Percentiles rank a stretch among this genome's conserved stretches.
Evolutionary conservation across 2,797 vertebrate genomes (phyloP).

Genomic region (Pelobates cultripes): DNA sequence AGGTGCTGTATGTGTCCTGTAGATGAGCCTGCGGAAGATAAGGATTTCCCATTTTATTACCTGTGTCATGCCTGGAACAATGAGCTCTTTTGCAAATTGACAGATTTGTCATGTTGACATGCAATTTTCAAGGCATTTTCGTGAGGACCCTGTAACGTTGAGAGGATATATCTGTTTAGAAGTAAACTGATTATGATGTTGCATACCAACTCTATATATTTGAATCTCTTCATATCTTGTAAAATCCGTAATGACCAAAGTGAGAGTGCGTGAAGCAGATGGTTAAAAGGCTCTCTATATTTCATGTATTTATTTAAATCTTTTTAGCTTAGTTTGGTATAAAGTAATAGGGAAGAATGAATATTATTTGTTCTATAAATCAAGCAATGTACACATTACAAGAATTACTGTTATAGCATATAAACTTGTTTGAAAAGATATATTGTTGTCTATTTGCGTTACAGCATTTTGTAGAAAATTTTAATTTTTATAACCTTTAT

Average conservation of each 20-base stretch:
- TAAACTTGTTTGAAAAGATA: too few relatives aligned
- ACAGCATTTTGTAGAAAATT: too few relatives aligned
- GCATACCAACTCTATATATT: conserved; percentile 45
- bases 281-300: neutral
- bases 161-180: conserved; percentile 59
- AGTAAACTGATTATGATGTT: conserved; percentile 62
- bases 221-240: conserved; percentile 18
- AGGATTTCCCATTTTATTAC: conserved; percentile 58
- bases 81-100: conserved; percentile 66
- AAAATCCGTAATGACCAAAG: neutral
- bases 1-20: conserved; percentile 37
- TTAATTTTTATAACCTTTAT: too few relatives aligned
- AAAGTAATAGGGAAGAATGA: neutral
- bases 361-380: neutral
- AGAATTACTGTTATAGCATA: too few relatives aligned
- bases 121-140: conserved; percentile 68
- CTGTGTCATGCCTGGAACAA: conserved; percentile 59
- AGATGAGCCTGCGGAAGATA: conserved; percentile 52
- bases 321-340: neutral
- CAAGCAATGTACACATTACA: neutral
- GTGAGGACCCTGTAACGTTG: conserved; percentile 59
- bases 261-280: neutral
- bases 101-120: conserved; percentile 71
- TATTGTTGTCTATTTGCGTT: too few relatives aligned
- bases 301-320: neutral